Evolutionary conservation across 37 sponge, comb jelly and placozoan species (phyloP), one percentile per base, ranked within the genome.

Genomic region (Haliclona indistincta): DNA sequence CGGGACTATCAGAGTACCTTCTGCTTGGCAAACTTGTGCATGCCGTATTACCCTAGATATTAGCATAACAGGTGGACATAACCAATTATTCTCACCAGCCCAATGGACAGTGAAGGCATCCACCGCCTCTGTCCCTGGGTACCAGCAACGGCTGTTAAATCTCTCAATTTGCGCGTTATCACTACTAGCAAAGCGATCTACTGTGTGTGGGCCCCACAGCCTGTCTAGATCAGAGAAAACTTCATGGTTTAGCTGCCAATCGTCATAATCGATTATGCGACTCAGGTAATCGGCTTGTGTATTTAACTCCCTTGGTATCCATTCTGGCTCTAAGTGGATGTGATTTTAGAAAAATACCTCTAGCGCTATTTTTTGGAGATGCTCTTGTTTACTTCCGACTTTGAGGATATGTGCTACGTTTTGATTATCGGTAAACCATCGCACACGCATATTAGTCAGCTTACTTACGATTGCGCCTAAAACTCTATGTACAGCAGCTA

Each of bases 31-130:
- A 22, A n/a, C 28, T 7, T 33, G 29, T n/a, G 74, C 63, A 73
- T 81, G 82, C 56, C 47, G 42, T 13, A 81, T 4, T 4, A 64
- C 64, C 10, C 74, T 44, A 19, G 64, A 10, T 5, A 73, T 35
- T 0, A 81, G 51, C 5, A 29, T n/a, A 0, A 73, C 37, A 25
- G 74, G 82, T 1, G 82, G 82, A 26, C 71, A 56, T 41, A 56
- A 23, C 82, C 82, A 81, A 34, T 71, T 71, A 32, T 35, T 63
- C 30, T 81, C 82, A 5, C 42, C 82, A 0, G 25, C 1, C 82
- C 82, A 81, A 19, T 62, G 5, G 22, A 44, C 28, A 7, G 81
- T 81, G 42, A 81, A 81, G 19, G 81, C 81, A 71, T 81, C 73
- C 32, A 71, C 73, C 0, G 82, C 72, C 28, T 71, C 81, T 42